Evolutionary conservation across 2,888 invertebrate genomes (phyloP), one percentile per base, ranked within the genome.

Genomic region (Ferdinandea cuprea): DNA sequence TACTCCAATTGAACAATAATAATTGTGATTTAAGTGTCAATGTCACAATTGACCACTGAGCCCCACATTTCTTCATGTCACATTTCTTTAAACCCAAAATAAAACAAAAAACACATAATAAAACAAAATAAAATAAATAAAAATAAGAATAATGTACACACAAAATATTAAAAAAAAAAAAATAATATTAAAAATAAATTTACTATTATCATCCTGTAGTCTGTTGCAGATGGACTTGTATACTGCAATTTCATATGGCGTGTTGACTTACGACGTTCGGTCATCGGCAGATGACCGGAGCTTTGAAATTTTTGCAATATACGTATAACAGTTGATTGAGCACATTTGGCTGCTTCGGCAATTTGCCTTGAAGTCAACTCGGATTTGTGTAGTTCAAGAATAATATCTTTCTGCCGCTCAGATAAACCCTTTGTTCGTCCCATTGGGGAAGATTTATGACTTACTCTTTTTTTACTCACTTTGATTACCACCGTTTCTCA

Each of bases 261-360:
- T 40, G 46, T 42, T 48, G 65, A 0, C 32, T 48, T 66, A 13
- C 66, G 54, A 65, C 73, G 58, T 48, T 65, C 40, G 30, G 66
- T 66, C 40, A 58, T 74, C 11, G 73, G 73, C 2, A 74, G 48
- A 42, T 28, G 74, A 59, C 74, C 68, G 17, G n/a, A 4, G 17
- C 44, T 25, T 59, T 76, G 58, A 68, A 76, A 76, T 68, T 52
- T 76, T 68, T 76, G 66, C 35, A 76, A 42, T n/a, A 68, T 58
- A 13, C 74, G 58, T 7, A 68, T 76, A 3, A 76, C 74, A 58
- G 68, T 76, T 13, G 74, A 59, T 11, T 76, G 68, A n/a, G 74
- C 58, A 59, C 74, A 76, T 13, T 68, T 11, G 48, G 32, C 74
- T 21, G 32, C 68, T 40, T 59, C 50, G 58, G 68, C 66, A 17